Percentiles rank a stretch among this genome's conserved stretches.
Evolutionary conservation across 2,888 invertebrate species (phyloP).

Genomic region (Sminthurides aquaticus): DNA sequence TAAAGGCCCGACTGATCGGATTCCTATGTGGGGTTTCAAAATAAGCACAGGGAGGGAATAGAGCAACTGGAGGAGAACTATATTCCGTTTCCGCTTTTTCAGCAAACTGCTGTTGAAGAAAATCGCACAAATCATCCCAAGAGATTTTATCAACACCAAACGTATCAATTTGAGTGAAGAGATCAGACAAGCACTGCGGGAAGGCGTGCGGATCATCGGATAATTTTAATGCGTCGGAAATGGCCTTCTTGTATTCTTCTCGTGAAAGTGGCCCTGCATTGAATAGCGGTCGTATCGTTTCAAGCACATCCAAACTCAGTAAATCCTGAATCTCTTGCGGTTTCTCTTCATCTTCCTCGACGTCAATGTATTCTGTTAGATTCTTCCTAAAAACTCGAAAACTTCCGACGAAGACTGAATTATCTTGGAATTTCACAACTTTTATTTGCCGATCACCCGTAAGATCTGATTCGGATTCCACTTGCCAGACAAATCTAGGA

Average conservation of each 20-base stretch:
- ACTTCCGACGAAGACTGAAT: conserved; percentile 19
- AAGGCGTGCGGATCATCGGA: conserved; percentile 13
- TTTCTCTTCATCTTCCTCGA: conserved; percentile 13
- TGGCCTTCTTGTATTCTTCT: conserved; percentile 19
- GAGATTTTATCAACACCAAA: conserved; percentile 23
- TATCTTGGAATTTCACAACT: conserved; percentile 21
- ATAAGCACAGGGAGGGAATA: conserved; percentile 17
- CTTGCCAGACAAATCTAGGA: conserved; percentile 24
- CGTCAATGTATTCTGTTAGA: conserved; percentile 7
- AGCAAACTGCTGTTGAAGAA: conserved; percentile 28
- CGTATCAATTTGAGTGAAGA: conserved; percentile 26
- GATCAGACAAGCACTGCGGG: conserved; percentile 17
- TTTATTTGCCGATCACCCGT: conserved; percentile 11
- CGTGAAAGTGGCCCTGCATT: conserved; percentile 19
- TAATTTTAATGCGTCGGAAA: conserved; percentile 15
- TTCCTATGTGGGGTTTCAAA: conserved; percentile 23
- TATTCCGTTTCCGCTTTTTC: conserved; percentile 29
- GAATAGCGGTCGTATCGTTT: conserved; percentile 22
- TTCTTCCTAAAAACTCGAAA: conserved; percentile 22
- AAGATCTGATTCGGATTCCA: conserved; percentile 19
- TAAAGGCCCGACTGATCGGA: conserved; percentile 23
- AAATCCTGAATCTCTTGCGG: conserved; percentile 20
- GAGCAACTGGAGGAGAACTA: conserved; percentile 24
- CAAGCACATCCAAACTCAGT: conserved; percentile 24
- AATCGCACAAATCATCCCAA: conserved; percentile 29